Base-by-base conservation (phyloP, 2,113 vertebrate genomes). In the Neofelis nebulosa region DNA sequence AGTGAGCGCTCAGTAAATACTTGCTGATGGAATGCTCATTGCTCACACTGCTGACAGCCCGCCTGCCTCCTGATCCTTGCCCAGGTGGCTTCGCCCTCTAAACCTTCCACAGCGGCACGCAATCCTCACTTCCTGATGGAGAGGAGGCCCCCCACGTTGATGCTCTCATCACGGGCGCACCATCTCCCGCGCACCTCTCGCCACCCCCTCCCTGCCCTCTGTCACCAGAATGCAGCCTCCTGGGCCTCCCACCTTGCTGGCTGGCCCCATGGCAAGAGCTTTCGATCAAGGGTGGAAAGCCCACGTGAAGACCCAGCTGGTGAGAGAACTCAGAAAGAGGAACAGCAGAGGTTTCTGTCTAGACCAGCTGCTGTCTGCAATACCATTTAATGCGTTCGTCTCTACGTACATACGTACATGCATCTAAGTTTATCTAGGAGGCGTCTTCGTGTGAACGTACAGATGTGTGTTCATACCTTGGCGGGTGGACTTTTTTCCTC, bases 321-420 rank as follows among this genome's bases (percentile, higher is more conserved):
- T 61, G 27, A 41, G 71, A 71, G 33, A 78, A 36, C 19, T 6
- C 38, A 33, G 84, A 50, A 87, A 14, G 27, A 68, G 1, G 3
- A 68, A 41, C 68, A 38, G 29, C 13, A 12, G 65, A n/a, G 50
- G 45, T 50, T 38, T 84, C 33, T 83, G 85, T 45, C 36, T 19
- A 66, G 45, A 68, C 29, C 27, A 21, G 48, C 63, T 0, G 19
- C 68, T 27, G 38, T 27, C 33, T 21, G 29, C n/a, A 71, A n/a
- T 33, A 4, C 3, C 33, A 7, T 45, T 3, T 15, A 8, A 29
- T 41, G 80, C 68, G 29, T n/a, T 63, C 23, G 12, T 29, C 55
- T 66, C 23, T 74, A 6, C 6, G 7, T n/a, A 29, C 0, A 1
- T 0, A 33, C 5, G 5, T n/a, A 7, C 0, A 29, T 11, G 14